These are phyloP conservation scores for Hydractinia echinata DNA, from an alignment of 30 jellyfish, hydroid and myxozoan species.

Conservation along the genomic window DNA sequence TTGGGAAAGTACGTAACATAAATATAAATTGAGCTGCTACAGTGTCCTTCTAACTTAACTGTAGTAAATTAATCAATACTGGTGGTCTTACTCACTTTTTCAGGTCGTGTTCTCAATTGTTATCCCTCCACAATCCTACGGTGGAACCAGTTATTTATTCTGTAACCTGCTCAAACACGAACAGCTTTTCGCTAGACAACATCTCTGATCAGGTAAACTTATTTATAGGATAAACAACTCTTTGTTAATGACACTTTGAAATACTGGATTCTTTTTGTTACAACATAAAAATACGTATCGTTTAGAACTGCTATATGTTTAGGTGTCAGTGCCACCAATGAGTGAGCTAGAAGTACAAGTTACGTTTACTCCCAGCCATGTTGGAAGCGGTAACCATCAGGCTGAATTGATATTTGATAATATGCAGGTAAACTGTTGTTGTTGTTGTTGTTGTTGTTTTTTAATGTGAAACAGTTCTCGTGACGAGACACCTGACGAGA, in stretches of 20 bases:
- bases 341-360: constrained; percentile 67
- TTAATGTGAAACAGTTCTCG: too few relatives aligned
- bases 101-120: constrained; percentile 70
- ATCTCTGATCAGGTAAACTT: constrained; percentile 35
- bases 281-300: too few relatives aligned
- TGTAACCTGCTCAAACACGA: constrained; percentile 63
- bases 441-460: too few relatives aligned
- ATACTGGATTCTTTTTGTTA: too few relatives aligned
- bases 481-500: too few relatives aligned
- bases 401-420: constrained; percentile 56
- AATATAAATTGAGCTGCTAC: not conserved
- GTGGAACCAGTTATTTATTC: constrained; percentile 33
- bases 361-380: constrained; percentile 66
- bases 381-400: constrained; percentile 59
- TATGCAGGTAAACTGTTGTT: not conserved
- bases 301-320: not conserved
- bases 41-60: not conserved
- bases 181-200: constrained; percentile 45
- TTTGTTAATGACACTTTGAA: too few relatives aligned
- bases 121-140: constrained; percentile 69
- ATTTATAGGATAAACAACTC: not conserved
- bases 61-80: too few relatives aligned
- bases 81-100: not conserved
- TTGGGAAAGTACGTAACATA: constrained; percentile 64
- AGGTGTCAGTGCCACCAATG: constrained; percentile 60